These are phyloP conservation scores for Drosophila nebulosa DNA, from an alignment of 1,140 invertebrate species.

Conservation along the genomic window DNA sequence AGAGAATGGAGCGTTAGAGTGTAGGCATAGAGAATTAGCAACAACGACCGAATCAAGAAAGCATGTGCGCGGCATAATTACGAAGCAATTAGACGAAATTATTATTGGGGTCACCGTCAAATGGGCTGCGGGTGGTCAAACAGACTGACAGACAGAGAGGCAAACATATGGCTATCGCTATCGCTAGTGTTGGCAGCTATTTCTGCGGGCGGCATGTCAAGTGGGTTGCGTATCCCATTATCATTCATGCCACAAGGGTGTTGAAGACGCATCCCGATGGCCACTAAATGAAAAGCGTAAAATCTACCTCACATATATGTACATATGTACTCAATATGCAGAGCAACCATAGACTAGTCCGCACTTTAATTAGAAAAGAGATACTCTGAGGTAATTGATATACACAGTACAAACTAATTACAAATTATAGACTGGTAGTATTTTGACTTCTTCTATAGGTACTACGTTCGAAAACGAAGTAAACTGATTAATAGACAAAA, in stretches of 20 bases:
- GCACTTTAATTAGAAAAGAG: not conserved
- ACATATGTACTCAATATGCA: too few relatives aligned
- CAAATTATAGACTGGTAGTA: too few relatives aligned
- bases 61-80: constrained; percentile 76
- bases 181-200: not conserved
- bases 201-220: constrained; percentile 36
- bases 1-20: constrained; percentile 1
- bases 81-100: constrained; percentile 79
- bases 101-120: constrained; percentile 66
- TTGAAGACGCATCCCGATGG: constrained; percentile 26
- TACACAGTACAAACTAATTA: too few relatives aligned
- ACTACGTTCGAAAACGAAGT: too few relatives aligned
- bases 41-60: constrained; percentile 71
- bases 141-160: not conserved
- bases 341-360: not conserved
- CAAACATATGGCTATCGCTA: constrained; percentile 64
- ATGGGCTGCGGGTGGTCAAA: constrained; percentile 1
- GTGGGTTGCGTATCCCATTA: constrained; percentile 66
- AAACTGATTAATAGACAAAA: too few relatives aligned
- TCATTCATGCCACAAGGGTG: constrained; percentile 50
- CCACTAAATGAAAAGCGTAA: constrained; percentile 41
- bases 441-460: too few relatives aligned
- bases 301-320: constrained; percentile 32
- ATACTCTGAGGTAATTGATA: constrained; percentile 28
- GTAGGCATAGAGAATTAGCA: constrained; percentile 56